Evolutionary conservation across 2,888 invertebrate genomes (phyloP), one percentile per base, ranked within the genome.

Genomic region (Harpalus rubripes): DNA sequence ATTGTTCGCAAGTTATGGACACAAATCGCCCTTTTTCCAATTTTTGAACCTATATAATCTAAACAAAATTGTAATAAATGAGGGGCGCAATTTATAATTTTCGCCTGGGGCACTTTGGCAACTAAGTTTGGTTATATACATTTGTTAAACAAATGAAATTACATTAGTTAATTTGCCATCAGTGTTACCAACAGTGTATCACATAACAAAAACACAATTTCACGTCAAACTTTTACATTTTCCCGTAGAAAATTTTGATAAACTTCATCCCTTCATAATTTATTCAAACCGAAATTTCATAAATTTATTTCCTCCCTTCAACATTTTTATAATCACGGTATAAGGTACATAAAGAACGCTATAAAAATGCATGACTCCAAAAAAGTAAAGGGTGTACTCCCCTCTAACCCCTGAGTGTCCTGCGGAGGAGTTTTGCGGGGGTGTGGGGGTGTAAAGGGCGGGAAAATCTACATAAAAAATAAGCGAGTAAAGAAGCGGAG

Each of bases 391-490:
- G 86, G 84, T 86, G 84, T 78, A 85, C 84, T 85, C 78, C 78
- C 78, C 32, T 18, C 72, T 26, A 7, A 15, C 52, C 10, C 15
- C 76, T 12, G 44, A 18, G 18, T 72, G 63, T 26, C n/a, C 12
- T 26, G 7, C 26, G 15, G 68, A 74, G 44, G 44, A 52, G 7
- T 12, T 7, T 10, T 85, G 86, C 39, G 86, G 86, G 86, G 85
- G 84, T 82, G 85, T 81, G 76, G 74, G 74, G 84, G 85, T 79
- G 85, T 59, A 58, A 72, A 74, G 56, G 83, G 82, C 84, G 85
- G 86, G 82, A 87, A 90, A 90, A 90, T 90, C 90, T 90, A 89
- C 90, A 90, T 90, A 90, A 90, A 91, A 91, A 91, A 90, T 90
- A 90, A 90, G 89, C 90, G 90, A 89, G 89, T 90, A 90, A 90